Evolutionary conservation across 2,797 vertebrate species (phyloP), one percentile per base, ranked within the genome.

Genomic region (Labeo calbasu): DNA sequence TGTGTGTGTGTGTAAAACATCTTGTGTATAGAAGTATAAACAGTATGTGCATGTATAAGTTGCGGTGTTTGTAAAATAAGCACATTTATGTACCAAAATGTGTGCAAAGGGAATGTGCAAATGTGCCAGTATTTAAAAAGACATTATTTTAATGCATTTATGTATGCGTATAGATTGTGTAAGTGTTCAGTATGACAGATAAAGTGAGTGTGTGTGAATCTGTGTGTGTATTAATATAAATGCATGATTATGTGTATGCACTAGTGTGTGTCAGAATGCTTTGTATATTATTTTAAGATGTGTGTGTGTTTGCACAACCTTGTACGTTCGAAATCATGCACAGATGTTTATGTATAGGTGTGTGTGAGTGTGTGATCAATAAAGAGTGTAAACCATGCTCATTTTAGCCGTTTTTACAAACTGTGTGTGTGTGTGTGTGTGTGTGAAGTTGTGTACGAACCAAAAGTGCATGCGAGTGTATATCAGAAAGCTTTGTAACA

Each of bases 221-320:
- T 70, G 14, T 61, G 57, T 63, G 57, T 5, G 46, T 15, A 28
- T 48, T 19, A 46, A 46, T 61, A 25, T 77, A n/a, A 61, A 77
- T 19, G 40, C 15, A 19, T 11, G 6, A 57, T 10, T 25, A 23
- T 28, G 9, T 78, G 55, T 15, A 12, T 8, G 40, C 63, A 15
- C 69, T 66, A 51, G 66, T 82, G 80, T 82, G 80, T 19, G n/a
- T 55, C 43, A 28, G 69, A 10, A 5, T 65, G 48, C 40, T 14
- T 83, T 36, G 36, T 32, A 63, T 40, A 25, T 25, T 68, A 66
- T 66, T 48, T 68, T 32, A 65, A 57, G 57, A 14, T 8, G 40
- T 78, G 48, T 68, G 13, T 82, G 75, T 81, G 68, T 50, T 12
- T 40, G 12, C 66, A 51, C 76, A n/a, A 12, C 40, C 63, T 4